Base-by-base conservation (phyloP, 2,113 vertebrate species). In the Hydropotes inermis region DNA sequence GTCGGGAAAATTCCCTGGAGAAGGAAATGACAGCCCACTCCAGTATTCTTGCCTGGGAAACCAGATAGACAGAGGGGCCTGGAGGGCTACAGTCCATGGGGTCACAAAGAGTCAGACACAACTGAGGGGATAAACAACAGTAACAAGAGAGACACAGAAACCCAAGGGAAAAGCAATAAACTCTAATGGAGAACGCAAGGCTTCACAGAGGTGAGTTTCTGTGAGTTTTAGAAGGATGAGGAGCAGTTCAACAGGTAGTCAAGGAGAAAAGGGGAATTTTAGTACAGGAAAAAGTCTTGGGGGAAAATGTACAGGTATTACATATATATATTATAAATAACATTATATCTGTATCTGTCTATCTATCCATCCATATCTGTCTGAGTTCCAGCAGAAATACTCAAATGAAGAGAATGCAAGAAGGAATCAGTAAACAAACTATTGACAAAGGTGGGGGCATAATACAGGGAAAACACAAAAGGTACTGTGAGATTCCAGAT, bases 401-500 rank as follows among this genome's bases (percentile, higher is more conserved):
- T 47, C n/a, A 45, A 28, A 70, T 28, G 8, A 70, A n/a, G 43
- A 83, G 55, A 61, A 90, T 16, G 52, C 55, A n/a, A 13, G 70
- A 92, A 60, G 7, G 14, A 11, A 50, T 76, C 43, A 28, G 8
- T 9, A 78, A 86, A 60, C 33, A 61, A n/a, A 45, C 6, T 23
- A 36, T n/a, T 55, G 79, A 83, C 58, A 70, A 45, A 57, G 13
- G 33, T 52, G 25, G 78, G 27, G 45, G n/a, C 23, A 33, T 52
- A 19, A 33, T 33, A 19, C 2, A 45, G 19, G 11, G 36, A 79
- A 70, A 39, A 50, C 7, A 1, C 55, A 36, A 23, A 70, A 67
- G 5, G 45, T 0, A 19, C 2, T 7, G 13, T 0, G 7, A 13
- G 45, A 12, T 5, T 27, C 21, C 1, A 30, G n/a, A 30, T 8